A percentile compares a stretch with the other conserved stretches of the same genome.
These are phyloP conservation scores for Tetramorium simillimum DNA, from an alignment of 1,140 invertebrate species.

Conservation along the genomic window DNA sequence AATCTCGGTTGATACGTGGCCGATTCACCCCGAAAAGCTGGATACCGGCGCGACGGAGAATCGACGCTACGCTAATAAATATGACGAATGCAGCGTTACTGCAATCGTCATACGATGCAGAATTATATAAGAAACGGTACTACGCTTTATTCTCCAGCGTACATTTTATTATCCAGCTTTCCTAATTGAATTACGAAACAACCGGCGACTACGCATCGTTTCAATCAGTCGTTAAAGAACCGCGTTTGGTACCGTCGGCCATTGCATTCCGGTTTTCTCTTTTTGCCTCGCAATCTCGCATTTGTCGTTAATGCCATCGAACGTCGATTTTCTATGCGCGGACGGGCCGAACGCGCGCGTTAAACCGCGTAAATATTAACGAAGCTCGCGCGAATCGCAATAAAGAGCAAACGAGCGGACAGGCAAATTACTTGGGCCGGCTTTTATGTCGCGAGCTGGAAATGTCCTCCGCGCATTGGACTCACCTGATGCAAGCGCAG, in stretches of 20 bases:
- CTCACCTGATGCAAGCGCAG: conserved; percentile 94
- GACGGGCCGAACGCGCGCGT: not conserved
- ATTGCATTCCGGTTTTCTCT: conserved; percentile 42
- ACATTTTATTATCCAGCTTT: conserved; percentile 39
- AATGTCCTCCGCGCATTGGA: conserved; percentile 15
- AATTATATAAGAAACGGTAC: conserved; percentile 2
- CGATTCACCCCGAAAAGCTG: not conserved
- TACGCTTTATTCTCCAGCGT: not conserved
- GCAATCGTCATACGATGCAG: not conserved
- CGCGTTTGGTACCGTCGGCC: not conserved
- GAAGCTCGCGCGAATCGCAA: conserved; percentile 54
- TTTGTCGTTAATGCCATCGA: conserved; percentile 9
- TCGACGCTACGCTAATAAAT: not conserved
- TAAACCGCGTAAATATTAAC: conserved; percentile 54
- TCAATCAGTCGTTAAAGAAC: conserved; percentile 42
- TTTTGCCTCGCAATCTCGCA: not conserved
- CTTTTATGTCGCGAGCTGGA: conserved; percentile 53
- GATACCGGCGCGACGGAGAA: not conserved
- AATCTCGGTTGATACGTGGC: conserved; percentile 21
- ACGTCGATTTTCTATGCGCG: conserved; percentile 44
- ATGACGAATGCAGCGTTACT: not conserved
- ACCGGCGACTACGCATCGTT: not conserved
- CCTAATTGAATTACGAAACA: conserved; percentile 53
- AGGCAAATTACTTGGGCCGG: conserved; percentile 49
- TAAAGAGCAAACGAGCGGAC: conserved; percentile 46